These are phyloP conservation scores for Halictus rubicundus DNA, from an alignment of 1,140 invertebrate species.

Conservation along the genomic window DNA sequence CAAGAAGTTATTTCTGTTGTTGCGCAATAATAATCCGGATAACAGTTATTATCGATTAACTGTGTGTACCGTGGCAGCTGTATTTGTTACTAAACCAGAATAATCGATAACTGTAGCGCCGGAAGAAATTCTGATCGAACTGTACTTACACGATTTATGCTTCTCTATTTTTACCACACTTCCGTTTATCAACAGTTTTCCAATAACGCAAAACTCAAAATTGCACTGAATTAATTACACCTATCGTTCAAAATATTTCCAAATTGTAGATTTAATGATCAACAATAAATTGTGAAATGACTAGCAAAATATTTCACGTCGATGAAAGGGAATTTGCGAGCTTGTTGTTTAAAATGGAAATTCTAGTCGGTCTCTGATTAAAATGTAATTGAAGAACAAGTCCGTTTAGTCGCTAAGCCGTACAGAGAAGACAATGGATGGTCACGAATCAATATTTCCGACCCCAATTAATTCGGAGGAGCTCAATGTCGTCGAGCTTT, in stretches of 20 bases:
- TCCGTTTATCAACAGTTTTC: too few species aligned
- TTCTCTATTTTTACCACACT: neutral
- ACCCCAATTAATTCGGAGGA: conserved; percentile 13
- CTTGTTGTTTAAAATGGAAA: neutral
- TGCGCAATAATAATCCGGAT: conserved; percentile 2
- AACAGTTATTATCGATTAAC: conserved; percentile 33
- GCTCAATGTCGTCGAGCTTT: conserved; percentile 24
- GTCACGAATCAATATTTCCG: conserved; percentile 11
- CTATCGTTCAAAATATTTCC: too few species aligned
- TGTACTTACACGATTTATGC: neutral
- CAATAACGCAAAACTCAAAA: too few species aligned
- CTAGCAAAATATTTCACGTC: too few species aligned
- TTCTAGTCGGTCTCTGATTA: neutral
- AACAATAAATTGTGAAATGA: too few species aligned
- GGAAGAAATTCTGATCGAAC: conserved; percentile 1
- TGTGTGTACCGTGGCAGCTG: neutral
- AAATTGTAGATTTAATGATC: too few species aligned
- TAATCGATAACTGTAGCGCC: conserved; percentile 21
- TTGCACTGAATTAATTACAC: too few species aligned
- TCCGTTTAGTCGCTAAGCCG: neutral
- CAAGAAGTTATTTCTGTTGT: neutral
- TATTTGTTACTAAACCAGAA: conserved; percentile 15
- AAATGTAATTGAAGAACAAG: neutral
- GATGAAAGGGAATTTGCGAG: neutral
- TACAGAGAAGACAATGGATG: too few species aligned